Conservation (phyloP, 2,888 invertebrate species). For the Euclidia mi region DNA sequence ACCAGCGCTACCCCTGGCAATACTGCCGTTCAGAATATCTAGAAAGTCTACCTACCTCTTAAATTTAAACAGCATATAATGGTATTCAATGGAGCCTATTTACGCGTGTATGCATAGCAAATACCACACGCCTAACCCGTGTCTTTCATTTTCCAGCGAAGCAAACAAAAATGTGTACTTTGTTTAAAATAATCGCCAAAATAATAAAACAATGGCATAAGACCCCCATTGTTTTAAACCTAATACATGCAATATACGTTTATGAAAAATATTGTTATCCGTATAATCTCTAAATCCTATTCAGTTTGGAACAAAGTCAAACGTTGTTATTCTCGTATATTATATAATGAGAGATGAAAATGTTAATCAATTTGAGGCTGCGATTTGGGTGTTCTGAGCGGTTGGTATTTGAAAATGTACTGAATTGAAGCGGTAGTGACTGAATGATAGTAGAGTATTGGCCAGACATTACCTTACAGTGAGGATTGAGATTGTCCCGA, state of each 20-base stretch:
- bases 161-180: slow-evolving; percentile 2
- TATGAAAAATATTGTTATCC: slow-evolving; percentile 50
- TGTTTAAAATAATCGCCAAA: slow-evolving; percentile 8
- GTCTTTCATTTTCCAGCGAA: neutral
- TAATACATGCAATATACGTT: slow-evolving; percentile 29
- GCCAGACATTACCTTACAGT: too few relatives aligned
- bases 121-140: neutral
- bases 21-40: too few relatives aligned
- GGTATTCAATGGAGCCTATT: too few relatives aligned
- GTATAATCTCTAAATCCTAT: slow-evolving; percentile 37
- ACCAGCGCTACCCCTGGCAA: too few relatives aligned
- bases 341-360: slow-evolving; percentile 9
- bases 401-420: too few relatives aligned
- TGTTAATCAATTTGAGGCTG: slow-evolving; percentile 13
- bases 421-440: too few relatives aligned
- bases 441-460: too few relatives aligned
- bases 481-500: too few relatives aligned
- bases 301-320: slow-evolving; percentile 39
- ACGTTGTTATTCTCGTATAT: slow-evolving; percentile 18
- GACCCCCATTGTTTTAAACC: slow-evolving; percentile 32
- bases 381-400: neutral
- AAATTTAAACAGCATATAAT: too few relatives aligned
- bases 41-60: too few relatives aligned
- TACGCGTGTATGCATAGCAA: too few relatives aligned
- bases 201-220: slow-evolving; percentile 24